phyloP scores from a whole-genome alignment of 1,140 invertebrate genomes.

The Heterodera carotae region DNA sequence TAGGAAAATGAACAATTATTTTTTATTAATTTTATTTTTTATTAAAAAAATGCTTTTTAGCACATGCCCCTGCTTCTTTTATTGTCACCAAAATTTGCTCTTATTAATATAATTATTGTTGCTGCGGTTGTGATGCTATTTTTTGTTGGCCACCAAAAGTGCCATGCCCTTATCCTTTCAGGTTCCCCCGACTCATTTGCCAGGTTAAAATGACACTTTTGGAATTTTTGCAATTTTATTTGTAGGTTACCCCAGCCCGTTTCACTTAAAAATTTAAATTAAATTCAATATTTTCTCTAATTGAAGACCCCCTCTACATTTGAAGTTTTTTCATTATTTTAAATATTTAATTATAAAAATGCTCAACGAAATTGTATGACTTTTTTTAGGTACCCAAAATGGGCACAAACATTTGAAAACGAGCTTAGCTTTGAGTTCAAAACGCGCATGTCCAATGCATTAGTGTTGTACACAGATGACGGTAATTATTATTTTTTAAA shows the following conservation, averaged over 20 bases:
- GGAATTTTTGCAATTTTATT: too few species aligned
- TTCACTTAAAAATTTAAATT: too few species aligned
- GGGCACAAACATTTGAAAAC: conserved; percentile 64
- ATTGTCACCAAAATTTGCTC: not conserved
- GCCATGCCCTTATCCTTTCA: conserved; percentile 47
- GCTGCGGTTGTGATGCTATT: not conserved
- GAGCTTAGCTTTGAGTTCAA: conserved; percentile 88
- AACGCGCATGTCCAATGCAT: conserved; percentile 81
- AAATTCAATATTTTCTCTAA: conserved; percentile 13
- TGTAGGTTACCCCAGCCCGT: too few species aligned
- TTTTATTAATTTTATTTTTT: not conserved
- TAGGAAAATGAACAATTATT: not conserved
- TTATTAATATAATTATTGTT: conserved; percentile 3
- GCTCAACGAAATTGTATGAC: conserved; percentile 1
- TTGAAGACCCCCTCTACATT: too few species aligned
- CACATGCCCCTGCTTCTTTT: conserved; percentile 4
- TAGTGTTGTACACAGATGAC: conserved; percentile 88
- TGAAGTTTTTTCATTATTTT: not conserved
- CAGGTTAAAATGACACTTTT: too few species aligned
- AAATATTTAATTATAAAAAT: conserved; percentile 14
- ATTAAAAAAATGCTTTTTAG: not conserved
- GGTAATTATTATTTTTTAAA: not conserved
- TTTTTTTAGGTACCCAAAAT: conserved; percentile 61
- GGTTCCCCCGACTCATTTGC: conserved; percentile 56
- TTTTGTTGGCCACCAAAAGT: conserved; percentile 1